Evolutionary conservation across 2,113 vertebrate genomes (phyloP).

Genomic region (Centropristis striata): DNA sequence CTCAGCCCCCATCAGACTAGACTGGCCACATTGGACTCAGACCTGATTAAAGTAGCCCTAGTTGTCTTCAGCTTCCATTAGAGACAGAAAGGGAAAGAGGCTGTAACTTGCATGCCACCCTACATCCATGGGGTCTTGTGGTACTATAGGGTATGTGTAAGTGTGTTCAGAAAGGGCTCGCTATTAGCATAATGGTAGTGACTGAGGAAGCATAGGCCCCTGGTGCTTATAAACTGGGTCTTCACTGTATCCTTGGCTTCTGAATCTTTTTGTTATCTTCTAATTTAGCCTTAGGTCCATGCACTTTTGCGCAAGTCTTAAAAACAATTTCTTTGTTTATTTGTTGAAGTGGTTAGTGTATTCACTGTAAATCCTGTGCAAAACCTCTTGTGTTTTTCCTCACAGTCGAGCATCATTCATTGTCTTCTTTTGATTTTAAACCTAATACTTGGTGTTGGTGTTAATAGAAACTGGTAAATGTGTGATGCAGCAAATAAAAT

Average conservation of each 20-base stretch:
- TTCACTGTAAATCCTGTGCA: slow-evolving; percentile 2
- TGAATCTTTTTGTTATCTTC: slow-evolving; percentile 52
- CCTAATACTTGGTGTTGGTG: not conserved
- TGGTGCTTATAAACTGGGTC: slow-evolving; percentile 67
- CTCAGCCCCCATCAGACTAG: slow-evolving; percentile 81
- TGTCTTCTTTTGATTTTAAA: not conserved
- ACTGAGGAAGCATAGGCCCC: slow-evolving; percentile 68
- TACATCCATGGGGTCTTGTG: slow-evolving; percentile 68
- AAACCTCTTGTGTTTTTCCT: slow-evolving; percentile 2
- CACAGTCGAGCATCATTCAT: not conserved
- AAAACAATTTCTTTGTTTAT: slow-evolving; percentile 13
- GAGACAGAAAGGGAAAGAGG: slow-evolving; percentile 56
- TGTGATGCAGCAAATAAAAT: too few relatives aligned
- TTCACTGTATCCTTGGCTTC: slow-evolving; percentile 53
- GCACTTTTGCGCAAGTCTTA: slow-evolving; percentile 18
- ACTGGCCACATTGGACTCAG: slow-evolving; percentile 77
- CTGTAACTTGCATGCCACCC: slow-evolving; percentile 71
- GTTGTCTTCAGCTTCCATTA: slow-evolving; percentile 81
- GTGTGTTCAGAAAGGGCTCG: slow-evolving; percentile 44
- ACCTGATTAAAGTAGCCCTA: slow-evolving; percentile 80
- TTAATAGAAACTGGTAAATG: not conserved
- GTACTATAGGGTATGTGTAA: slow-evolving; percentile 69
- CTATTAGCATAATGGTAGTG: slow-evolving; percentile 82
- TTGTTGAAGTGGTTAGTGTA: slow-evolving; percentile 9
- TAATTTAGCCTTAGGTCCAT: slow-evolving; percentile 61